Conservation (phyloP, 2,797 vertebrate species). For the Gymnodraco acuticeps region DNA sequence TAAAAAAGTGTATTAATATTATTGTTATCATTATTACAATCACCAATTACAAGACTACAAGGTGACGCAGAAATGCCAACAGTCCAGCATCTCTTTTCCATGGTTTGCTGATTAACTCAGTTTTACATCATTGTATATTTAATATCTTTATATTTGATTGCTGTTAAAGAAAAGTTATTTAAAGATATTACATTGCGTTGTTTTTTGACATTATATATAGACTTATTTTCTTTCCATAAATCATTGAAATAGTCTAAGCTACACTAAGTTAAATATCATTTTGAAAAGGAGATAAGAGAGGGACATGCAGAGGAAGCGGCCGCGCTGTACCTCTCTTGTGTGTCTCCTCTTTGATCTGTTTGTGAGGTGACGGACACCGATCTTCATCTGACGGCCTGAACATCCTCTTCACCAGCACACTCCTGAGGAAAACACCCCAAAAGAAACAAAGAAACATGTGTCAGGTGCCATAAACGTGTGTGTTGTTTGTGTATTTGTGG, state of each 20-base stretch:
- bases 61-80: too few species aligned
- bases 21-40: background rate
- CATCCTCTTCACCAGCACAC: conserved; percentile 94
- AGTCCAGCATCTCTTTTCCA: background rate
- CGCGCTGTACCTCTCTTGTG: conserved; percentile 89
- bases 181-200: background rate
- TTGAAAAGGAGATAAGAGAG: background rate
- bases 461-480: background rate
- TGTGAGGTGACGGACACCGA: conserved; percentile 88
- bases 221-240: too few species aligned
- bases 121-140: background rate
- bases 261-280: background rate
- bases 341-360: conserved; percentile 93
- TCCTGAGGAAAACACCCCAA: conserved; percentile 69
- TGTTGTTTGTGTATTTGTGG: conserved; percentile 24
- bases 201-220: background rate
- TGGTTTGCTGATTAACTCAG: background rate
- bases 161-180: background rate
- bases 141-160: background rate
- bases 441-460: background rate
- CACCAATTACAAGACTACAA: background rate
- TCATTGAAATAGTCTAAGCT: background rate
- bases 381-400: conserved; percentile 94
- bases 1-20: too few species aligned
- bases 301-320: conserved; percentile 59